phyloP scores from a whole-genome alignment of 2,888 invertebrate species.

The Papilio gigon region DNA sequence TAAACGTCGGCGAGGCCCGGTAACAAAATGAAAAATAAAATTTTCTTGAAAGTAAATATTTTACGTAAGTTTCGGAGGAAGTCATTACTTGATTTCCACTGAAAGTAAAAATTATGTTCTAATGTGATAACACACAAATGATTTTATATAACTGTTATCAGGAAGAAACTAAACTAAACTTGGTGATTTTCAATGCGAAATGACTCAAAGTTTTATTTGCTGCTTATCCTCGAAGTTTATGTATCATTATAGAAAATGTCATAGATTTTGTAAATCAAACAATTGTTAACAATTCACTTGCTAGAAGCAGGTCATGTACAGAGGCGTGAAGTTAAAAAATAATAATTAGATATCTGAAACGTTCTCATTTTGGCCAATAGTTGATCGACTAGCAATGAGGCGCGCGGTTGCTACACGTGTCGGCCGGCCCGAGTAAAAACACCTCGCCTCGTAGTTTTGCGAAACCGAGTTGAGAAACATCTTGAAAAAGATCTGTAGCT shows the following conservation, averaged over 20 bases:
- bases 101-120: not conserved
- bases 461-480: conserved; percentile 45
- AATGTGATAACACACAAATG: not conserved
- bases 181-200: not conserved
- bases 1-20: conserved; percentile 2
- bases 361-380: conserved; percentile 28
- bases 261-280: not conserved
- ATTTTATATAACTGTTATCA: not conserved
- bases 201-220: too few relatives aligned
- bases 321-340: conserved; percentile 10
- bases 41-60: conserved; percentile 32
- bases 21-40: conserved; percentile 35
- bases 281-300: conserved; percentile 9
- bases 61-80: conserved; percentile 36
- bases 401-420: conserved; percentile 40
- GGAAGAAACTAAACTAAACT: not conserved
- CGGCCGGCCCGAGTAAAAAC: conserved; percentile 41
- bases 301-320: conserved; percentile 33
- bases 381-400: conserved; percentile 42
- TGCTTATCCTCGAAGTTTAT: not conserved
- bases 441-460: conserved; percentile 40
- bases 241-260: not conserved
- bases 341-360: conserved; percentile 33
- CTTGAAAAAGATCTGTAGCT: conserved; percentile 36
- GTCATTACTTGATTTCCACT: not conserved